Evolutionary conservation across 2,888 invertebrate species (phyloP).

Genomic region (Microdon myrmicae): DNA sequence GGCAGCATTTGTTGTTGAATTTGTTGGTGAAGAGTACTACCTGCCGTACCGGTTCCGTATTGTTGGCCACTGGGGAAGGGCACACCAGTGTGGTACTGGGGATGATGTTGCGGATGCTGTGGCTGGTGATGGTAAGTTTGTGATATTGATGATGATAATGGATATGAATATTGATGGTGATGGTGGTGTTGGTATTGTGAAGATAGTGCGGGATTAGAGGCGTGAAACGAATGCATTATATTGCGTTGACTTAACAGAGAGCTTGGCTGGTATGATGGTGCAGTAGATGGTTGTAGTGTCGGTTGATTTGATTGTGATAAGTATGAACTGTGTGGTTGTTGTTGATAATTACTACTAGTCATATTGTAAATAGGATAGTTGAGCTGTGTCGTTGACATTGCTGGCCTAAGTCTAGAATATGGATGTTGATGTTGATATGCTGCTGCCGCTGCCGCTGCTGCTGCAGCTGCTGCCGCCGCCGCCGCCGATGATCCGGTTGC

Average conservation of each 20-base stretch:
- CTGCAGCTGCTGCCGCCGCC: conserved; percentile 52
- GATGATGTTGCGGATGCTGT: conserved; percentile 53
- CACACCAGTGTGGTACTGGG: conserved; percentile 16
- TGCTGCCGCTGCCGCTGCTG: conserved; percentile 45
- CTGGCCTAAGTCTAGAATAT: conserved; percentile 61
- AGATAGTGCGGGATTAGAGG: conserved; percentile 66
- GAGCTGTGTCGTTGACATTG: conserved; percentile 65
- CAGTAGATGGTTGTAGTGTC: conserved; percentile 62
- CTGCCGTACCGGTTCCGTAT: conserved; percentile 56
- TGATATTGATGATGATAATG: conserved; percentile 46
- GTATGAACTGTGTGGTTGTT: conserved; percentile 54
- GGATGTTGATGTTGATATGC: conserved; percentile 47
- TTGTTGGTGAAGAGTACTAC: conserved; percentile 37
- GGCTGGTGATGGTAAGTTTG: conserved; percentile 54
- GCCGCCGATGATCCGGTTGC: conserved; percentile 46
- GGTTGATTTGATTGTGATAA: conserved; percentile 55
- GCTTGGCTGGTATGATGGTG: conserved; percentile 55
- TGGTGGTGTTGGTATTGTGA: conserved; percentile 59
- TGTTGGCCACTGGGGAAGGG: conserved; percentile 25
- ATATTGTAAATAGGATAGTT: conserved; percentile 58
- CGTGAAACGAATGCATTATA: conserved; percentile 64
- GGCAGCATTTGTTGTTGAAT: conserved; percentile 59
- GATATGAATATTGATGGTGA: conserved; percentile 44
- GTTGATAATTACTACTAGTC: conserved; percentile 58
- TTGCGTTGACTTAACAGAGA: conserved; percentile 60